Evolutionary conservation across 2,888 invertebrate genomes (phyloP), one percentile per base, ranked within the genome.

Genomic region (Rotaria socialis): DNA sequence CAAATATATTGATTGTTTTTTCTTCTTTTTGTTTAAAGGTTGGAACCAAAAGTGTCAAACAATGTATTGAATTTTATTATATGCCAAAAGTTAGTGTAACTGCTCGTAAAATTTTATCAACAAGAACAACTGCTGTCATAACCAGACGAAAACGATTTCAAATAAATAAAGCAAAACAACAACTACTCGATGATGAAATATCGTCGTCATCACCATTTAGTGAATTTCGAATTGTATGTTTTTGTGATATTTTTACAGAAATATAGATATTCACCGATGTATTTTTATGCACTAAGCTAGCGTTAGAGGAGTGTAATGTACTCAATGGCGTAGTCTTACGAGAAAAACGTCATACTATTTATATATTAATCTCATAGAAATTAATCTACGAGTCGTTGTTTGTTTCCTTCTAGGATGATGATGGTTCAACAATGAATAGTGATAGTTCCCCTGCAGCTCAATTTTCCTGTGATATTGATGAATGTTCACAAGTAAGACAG

Each of bases 61-160:
- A 92, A 88, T 98, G 98, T 93, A 94, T 97, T 90, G 96, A 97
- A 92, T 97, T 98, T 93, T 99, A 99, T 92, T 98, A 99, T 92
- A 94, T 97, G 90, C 99, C 98, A 98, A 98, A 99, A 93, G 97
- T 97, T 92, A 94, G 96, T 56, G 96, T 96, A 89, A 94, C 95
- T 89, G 96, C 67, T 35, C 67, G 67, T 35, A 67, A 67, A 35
- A 27, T 35, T 19, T 41, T 35, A 19, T 35, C 35, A 67, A 27
- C 67, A 67, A 35, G 67, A 41, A 19, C 35, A 67, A 67, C 35
- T 67, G 6, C 67, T 3, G 67, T 67, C 7, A 27, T 67, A 3
- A 67, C 67, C 16, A 11, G 67, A n/a, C 67, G 67, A 35, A 67
- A 35, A 67, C 35, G 67, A n/a, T 67, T 14, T 67, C 67, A 67